phyloP scores from a whole-genome alignment of 2,888 invertebrate genomes.

The Epinotia demarniana region DNA sequence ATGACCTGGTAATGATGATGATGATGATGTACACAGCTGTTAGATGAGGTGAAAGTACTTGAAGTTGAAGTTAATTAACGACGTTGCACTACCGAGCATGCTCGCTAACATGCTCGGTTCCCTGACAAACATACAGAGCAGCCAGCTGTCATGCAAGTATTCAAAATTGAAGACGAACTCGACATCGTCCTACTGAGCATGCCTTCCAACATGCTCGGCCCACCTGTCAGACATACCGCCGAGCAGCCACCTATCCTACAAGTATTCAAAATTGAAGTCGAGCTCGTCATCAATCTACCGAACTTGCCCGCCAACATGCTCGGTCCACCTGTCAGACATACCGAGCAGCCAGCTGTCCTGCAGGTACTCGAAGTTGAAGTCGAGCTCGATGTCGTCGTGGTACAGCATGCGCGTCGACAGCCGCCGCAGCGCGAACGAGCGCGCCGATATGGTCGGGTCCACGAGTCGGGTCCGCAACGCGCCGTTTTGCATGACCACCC shows the following conservation, averaged over 20 bases:
- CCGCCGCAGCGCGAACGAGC: slow-evolving; percentile 52
- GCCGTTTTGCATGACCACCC: slow-evolving; percentile 43
- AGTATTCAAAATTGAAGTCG: neutral
- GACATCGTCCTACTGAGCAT: too few species aligned
- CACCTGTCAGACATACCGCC: too few species aligned
- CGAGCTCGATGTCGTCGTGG: slow-evolving; percentile 65
- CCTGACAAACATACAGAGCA: too few species aligned
- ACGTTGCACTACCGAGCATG: too few species aligned
- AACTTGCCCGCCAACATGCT: neutral
- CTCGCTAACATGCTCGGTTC: neutral
- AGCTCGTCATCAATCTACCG: neutral
- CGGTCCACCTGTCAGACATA: slow-evolving; percentile 30
- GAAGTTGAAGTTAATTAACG: too few species aligned
- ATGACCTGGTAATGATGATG: too few species aligned
- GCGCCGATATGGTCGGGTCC: slow-evolving; percentile 58
- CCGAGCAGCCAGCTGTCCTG: slow-evolving; percentile 55
- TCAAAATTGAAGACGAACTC: too few species aligned
- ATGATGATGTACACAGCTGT: too few species aligned
- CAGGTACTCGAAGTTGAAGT: slow-evolving; percentile 60
- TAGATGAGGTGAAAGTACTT: too few species aligned
- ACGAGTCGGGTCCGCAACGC: slow-evolving; percentile 53
- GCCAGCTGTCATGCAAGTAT: too few species aligned
- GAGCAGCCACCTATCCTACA: too few species aligned
- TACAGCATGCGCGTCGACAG: slow-evolving; percentile 65
- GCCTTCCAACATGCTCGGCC: too few species aligned